A percentile compares a stretch with the other conserved stretches of the same genome.
Conservation (phyloP, 2,888 invertebrate species). For the Ceratothoa steindachneri region DNA sequence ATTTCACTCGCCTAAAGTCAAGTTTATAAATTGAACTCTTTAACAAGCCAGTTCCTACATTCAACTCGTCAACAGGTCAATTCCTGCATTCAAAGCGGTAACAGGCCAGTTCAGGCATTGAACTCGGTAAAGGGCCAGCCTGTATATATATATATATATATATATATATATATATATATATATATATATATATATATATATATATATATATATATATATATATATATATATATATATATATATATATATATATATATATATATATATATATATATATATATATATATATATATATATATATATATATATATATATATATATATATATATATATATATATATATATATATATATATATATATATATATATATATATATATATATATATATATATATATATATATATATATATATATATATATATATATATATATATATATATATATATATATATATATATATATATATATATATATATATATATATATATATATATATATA, state of each 20-base stretch:
- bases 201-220: too few species aligned
- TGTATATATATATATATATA: too few species aligned
- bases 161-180: too few species aligned
- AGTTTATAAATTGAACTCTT: too few species aligned
- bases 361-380: conserved; percentile 25
- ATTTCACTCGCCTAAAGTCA: too few species aligned
- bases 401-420: conserved; percentile 23
- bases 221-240: conserved; percentile 1
- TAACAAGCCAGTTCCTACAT: too few species aligned
- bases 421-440: conserved; percentile 18
- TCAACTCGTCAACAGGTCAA: too few species aligned
- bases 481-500: conserved; percentile 20
- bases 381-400: conserved; percentile 26
- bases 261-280: background rate
- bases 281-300: conserved; percentile 5
- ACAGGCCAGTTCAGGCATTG: too few species aligned
- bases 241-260: background rate
- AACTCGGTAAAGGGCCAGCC: too few species aligned
- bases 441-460: conserved; percentile 14
- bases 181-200: too few species aligned
- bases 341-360: conserved; percentile 16
- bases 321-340: conserved; percentile 20
- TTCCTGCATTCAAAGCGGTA: too few species aligned
- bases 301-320: conserved; percentile 18
- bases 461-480: conserved; percentile 23